A percentile compares a stretch with the other conserved stretches of the same genome.
These are phyloP conservation scores for Muscina levida DNA, from an alignment of 2,888 invertebrate genomes.

Conservation along the genomic window DNA sequence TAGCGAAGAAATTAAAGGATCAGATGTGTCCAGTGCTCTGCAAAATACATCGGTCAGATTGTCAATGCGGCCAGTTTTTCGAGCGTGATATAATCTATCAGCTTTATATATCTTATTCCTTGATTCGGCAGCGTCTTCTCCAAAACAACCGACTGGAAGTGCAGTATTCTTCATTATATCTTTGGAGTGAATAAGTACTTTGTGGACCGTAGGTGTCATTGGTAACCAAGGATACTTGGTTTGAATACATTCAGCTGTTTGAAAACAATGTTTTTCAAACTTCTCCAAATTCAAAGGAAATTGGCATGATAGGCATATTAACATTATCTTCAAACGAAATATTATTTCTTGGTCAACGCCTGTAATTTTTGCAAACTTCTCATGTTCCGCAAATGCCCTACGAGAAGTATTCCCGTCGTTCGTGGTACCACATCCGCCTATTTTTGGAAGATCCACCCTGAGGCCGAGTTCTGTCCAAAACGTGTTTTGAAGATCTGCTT, in stretches of 20 bases:
- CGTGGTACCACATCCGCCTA: not conserved
- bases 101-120: constrained; percentile 28
- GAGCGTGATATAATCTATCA: constrained; percentile 28
- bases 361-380: not conserved
- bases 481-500: not conserved
- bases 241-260: not conserved
- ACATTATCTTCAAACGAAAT: not conserved
- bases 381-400: not conserved
- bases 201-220: constrained; percentile 39
- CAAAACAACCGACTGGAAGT: constrained; percentile 30
- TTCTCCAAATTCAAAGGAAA: not conserved
- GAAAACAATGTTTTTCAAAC: not conserved
- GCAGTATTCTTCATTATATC: constrained; percentile 19
- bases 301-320: not conserved
- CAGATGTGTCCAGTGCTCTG: constrained; percentile 44
- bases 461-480: not conserved
- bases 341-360: not conserved
- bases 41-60: constrained; percentile 49
- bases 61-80: constrained; percentile 29
- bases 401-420: constrained; percentile 3
- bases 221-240: not conserved
- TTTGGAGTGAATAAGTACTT: constrained; percentile 37
- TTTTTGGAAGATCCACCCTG: not conserved
- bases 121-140: constrained; percentile 36
- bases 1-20: not conserved